phyloP scores from a whole-genome alignment of 1,140 invertebrate genomes.

The Amphibalanus amphitrite region DNA sequence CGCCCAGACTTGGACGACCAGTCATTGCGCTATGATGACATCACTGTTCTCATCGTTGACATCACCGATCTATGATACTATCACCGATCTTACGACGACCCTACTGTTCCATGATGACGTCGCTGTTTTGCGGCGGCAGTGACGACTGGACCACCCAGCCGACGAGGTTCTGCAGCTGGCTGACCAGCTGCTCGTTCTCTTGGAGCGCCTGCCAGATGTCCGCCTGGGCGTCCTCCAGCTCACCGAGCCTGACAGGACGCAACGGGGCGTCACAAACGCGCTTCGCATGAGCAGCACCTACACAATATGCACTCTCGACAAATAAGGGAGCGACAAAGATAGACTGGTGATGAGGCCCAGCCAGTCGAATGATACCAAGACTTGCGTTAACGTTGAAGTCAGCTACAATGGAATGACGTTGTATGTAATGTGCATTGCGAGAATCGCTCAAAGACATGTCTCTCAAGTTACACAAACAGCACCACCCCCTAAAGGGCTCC shows the following conservation, averaged over 20 bases:
- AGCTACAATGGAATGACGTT: too few relatives aligned
- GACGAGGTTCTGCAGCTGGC: slow-evolving; percentile 3
- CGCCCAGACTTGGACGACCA: too few relatives aligned
- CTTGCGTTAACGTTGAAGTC: background rate
- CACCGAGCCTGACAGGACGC: background rate
- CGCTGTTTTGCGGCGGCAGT: background rate
- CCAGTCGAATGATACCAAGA: background rate
- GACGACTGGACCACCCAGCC: background rate
- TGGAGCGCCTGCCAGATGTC: background rate
- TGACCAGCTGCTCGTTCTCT: background rate
- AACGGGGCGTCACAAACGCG: too few relatives aligned
- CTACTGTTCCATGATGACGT: background rate
- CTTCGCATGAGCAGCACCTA: too few relatives aligned
- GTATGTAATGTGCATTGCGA: too few relatives aligned
- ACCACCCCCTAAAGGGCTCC: too few relatives aligned
- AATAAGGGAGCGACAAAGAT: background rate
- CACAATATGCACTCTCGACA: background rate
- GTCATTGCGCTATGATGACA: too few relatives aligned
- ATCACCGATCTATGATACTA: too few relatives aligned
- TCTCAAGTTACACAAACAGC: too few relatives aligned
- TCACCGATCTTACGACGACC: too few relatives aligned
- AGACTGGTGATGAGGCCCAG: background rate
- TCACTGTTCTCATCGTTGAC: too few relatives aligned
- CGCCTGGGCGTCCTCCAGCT: background rate
- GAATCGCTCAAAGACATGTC: too few relatives aligned